Conservation (phyloP, 2,888 invertebrate species). For the Yponomeuta evonymella region DNA sequence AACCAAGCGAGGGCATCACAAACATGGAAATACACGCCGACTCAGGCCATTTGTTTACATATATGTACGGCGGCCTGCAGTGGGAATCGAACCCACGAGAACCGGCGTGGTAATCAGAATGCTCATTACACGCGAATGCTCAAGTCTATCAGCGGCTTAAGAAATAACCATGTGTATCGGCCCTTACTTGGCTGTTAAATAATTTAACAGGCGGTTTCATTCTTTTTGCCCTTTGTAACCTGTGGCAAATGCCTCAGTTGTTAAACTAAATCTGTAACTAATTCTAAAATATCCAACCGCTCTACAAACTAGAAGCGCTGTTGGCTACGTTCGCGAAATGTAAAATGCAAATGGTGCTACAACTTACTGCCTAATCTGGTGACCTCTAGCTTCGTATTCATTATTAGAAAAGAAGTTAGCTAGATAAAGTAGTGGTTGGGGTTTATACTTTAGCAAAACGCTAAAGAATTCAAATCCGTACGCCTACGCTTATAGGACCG, state of each 20-base stretch:
- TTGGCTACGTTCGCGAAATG: slow-evolving; percentile 36
- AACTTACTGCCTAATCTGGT: neutral
- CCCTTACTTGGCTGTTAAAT: too few species aligned
- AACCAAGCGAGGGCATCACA: too few species aligned
- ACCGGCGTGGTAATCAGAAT: too few species aligned
- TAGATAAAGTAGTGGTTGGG: neutral
- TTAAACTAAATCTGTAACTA: slow-evolving; percentile 2
- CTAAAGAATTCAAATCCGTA: slow-evolving; percentile 63
- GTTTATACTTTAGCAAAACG: slow-evolving; percentile 35
- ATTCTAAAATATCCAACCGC: neutral
- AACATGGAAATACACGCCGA: too few species aligned
- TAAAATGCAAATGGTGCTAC: slow-evolving; percentile 69
- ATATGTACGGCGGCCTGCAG: too few species aligned
- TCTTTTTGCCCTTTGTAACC: neutral
- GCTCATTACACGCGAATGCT: too few species aligned
- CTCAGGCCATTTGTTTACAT: too few species aligned
- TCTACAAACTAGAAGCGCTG: neutral
- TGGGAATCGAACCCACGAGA: too few species aligned
- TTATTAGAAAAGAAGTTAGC: neutral
- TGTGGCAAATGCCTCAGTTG: neutral
- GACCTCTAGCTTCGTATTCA: neutral
- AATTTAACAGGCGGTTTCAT: neutral
- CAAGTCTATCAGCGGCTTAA: too few species aligned
- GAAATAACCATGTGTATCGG: too few species aligned
- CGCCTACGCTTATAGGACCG: slow-evolving; percentile 44